Evolutionary conservation across 23 tunicate genomes (phyloP).

Genomic region (Halocynthia aurantium): DNA sequence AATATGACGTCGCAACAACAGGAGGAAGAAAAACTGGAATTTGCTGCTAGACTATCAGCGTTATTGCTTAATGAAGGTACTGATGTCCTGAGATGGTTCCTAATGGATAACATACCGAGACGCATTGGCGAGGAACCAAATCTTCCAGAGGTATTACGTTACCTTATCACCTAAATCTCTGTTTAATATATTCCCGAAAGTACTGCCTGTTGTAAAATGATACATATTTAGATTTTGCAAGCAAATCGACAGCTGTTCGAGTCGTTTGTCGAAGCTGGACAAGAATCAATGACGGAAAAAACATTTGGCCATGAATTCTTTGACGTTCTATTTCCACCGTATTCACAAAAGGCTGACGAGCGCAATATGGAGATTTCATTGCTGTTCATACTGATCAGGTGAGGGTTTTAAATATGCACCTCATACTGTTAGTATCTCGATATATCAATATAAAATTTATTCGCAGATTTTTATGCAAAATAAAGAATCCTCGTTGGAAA

Average conservation of each 20-base stretch:
- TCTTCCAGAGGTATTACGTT: conserved; percentile 21
- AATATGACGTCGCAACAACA: conserved; percentile 2
- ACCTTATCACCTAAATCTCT: too few species aligned
- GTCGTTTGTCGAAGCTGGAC: conserved; percentile 8
- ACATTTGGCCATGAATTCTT: conserved; percentile 57
- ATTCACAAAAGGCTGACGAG: conserved; percentile 16
- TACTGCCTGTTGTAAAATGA: neutral
- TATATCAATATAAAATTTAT: neutral
- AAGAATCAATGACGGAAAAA: neutral
- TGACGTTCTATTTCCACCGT: conserved; percentile 42
- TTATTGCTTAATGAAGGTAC: conserved; percentile 80
- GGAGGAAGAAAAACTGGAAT: conserved; percentile 42
- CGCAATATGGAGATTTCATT: conserved; percentile 47
- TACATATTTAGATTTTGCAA: conserved; percentile 28
- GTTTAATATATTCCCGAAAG: neutral
- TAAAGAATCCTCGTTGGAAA: conserved; percentile 66
- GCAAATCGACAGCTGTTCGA: conserved; percentile 23
- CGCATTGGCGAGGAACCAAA: conserved; percentile 10
- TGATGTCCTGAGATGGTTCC: conserved; percentile 69
- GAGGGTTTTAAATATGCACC: neutral
- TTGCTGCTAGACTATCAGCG: conserved; percentile 42
- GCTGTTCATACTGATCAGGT: conserved; percentile 50
- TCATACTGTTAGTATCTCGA: neutral
- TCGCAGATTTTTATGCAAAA: conserved; percentile 55
- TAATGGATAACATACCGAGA: conserved; percentile 51